Base-by-base conservation (phyloP, 1,140 invertebrate species). In the Drosophila rhopaloa region DNA sequence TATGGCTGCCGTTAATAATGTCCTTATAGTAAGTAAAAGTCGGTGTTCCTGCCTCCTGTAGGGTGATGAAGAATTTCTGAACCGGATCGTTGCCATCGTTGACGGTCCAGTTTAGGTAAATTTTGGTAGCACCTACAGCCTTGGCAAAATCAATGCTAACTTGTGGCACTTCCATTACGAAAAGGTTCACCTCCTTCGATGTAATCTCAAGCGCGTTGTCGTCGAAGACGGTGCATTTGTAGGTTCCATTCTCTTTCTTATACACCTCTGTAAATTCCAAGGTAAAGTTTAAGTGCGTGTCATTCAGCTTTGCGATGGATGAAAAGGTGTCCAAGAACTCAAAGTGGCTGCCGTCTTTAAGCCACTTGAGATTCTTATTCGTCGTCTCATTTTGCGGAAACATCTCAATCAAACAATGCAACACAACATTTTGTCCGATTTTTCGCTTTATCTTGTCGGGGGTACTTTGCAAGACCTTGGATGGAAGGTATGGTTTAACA, bases 21-120 rank as follows among this genome's bases (percentile, higher is more conserved):
- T 94, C 93, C 6, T 90, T 89, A 35, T 94, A 93, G 89, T 94
- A 95, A 8, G 50, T 73, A 37, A 90, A 91, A 7, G 76, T 80
- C 5, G 86, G 80, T 6, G 94, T 93, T 19, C 93, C 94, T 70
- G 94, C 93, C 92, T 94, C 93, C 90, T 94, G 93, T 65, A 94
- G 95, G 79, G 95, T 94, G 8, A 97, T 93, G 46, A 93, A 93
- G 84, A 96, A 97, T 19, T 93, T 92, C 58, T 93, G 93, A 19
- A 96, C 94, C 0, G 95, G 95, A 46, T 95, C 94, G 88, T 97
- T 97, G 67, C 96, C 96, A 63, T 96, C 94, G 56, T 95, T 94
- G 0, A 97, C 93, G 0, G 96, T 97, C 96, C 96, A 97, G 91
- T 97, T 97, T 0, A 97, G 81, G 90, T 94, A 97, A 48, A 97